phyloP scores from a whole-genome alignment of 1,140 invertebrate species.

The Coelopa frigida region DNA sequence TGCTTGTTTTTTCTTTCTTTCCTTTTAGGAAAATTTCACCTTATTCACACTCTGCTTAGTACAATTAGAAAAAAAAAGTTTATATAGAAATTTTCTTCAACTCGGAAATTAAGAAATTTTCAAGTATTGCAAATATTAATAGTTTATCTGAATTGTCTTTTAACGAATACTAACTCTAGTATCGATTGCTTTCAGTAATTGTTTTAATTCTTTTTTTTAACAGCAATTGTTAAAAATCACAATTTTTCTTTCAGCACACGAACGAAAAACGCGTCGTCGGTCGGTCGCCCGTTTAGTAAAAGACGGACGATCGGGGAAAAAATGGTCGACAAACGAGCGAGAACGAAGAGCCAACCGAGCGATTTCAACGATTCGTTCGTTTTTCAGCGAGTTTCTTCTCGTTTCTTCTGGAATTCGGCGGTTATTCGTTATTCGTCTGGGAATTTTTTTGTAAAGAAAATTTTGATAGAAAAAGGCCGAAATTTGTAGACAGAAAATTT shows the following conservation, averaged over 20 bases:
- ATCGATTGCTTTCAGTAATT: too few species aligned
- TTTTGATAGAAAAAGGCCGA: constrained; percentile 6
- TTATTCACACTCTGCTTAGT: too few species aligned
- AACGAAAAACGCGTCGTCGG: constrained; percentile 9
- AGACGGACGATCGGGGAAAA: constrained; percentile 7
- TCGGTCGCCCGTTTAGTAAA: constrained; percentile 8
- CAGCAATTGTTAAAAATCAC: too few species aligned
- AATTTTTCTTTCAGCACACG: constrained; percentile 10
- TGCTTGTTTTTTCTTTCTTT: constrained; percentile 44
- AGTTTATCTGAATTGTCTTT: too few species aligned
- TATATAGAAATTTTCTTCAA: too few species aligned
- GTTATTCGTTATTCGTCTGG: constrained; percentile 3
- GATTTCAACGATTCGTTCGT: constrained; percentile 4
- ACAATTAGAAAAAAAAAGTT: too few species aligned
- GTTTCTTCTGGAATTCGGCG: not conserved
- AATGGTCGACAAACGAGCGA: not conserved
- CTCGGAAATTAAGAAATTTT: too few species aligned
- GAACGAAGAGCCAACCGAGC: not conserved
- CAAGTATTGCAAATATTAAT: too few species aligned
- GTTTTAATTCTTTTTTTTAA: too few species aligned
- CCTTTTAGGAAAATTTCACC: constrained; percentile 41
- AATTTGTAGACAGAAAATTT: not conserved
- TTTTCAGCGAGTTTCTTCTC: not conserved
- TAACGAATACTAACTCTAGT: too few species aligned
- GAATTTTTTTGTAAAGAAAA: constrained; percentile 3